These are phyloP conservation scores for Burhinus oedicnemus DNA, from an alignment of 2,113 vertebrate species.

Conservation along the genomic window DNA sequence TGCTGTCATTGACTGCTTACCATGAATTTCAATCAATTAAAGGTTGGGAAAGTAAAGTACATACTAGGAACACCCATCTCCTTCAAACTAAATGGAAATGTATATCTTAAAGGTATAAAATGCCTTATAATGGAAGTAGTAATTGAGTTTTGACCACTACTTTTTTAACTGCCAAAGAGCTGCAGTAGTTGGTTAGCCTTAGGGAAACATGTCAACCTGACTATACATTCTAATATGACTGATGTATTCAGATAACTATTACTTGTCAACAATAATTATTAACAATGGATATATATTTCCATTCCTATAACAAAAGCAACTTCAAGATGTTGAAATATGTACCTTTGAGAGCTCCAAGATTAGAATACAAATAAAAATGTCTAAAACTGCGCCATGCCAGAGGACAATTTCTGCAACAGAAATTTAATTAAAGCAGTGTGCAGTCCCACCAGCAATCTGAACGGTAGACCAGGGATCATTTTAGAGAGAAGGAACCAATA, in stretches of 20 bases:
- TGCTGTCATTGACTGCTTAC: slow-evolving; percentile 40
- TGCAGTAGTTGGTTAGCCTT: slow-evolving; percentile 61
- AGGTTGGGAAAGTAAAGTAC: slow-evolving; percentile 40
- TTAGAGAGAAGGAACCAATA: slow-evolving; percentile 40
- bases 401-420: slow-evolving; percentile 70
- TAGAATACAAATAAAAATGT: slow-evolving; percentile 74
- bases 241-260: slow-evolving; percentile 76
- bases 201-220: slow-evolving; percentile 67
- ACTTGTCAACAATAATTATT: slow-evolving; percentile 78
- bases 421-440: slow-evolving; percentile 61
- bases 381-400: slow-evolving; percentile 70
- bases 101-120: slow-evolving; percentile 60
- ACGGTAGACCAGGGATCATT: slow-evolving; percentile 27
- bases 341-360: slow-evolving; percentile 68
- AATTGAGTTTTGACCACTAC: slow-evolving; percentile 64
- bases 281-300: slow-evolving; percentile 80
- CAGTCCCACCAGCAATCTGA: slow-evolving; percentile 59
- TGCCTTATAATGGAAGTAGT: slow-evolving; percentile 46
- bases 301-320: slow-evolving; percentile 79
- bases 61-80: slow-evolving; percentile 21
- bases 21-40: slow-evolving; percentile 36
- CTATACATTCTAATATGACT: slow-evolving; percentile 74
- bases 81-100: slow-evolving; percentile 59
- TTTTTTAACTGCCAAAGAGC: slow-evolving; percentile 58
- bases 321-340: slow-evolving; percentile 74